Percentiles rank a stretch among this genome's conserved stretches.
Conservation (phyloP, 1,140 invertebrate species). For the Heliconius nattereri region DNA sequence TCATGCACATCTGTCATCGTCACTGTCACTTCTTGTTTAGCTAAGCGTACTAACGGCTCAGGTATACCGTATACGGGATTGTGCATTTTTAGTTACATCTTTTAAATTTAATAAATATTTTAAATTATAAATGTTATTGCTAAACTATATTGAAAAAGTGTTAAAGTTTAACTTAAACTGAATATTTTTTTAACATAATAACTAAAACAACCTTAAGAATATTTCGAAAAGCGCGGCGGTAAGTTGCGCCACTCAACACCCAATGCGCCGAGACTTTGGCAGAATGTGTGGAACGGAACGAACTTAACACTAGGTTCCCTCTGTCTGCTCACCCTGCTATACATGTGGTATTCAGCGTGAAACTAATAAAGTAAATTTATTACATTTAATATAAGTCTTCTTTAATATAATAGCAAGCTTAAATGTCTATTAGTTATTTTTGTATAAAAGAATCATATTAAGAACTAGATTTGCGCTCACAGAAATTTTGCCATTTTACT, state of each 20-base stretch:
- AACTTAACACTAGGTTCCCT: no score
- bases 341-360: no score
- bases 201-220: not conserved
- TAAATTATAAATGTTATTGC: no score
- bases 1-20: slow-evolving; percentile 35
- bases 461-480: not conserved
- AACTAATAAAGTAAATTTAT: no score
- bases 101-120: not conserved
- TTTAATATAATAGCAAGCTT: not conserved
- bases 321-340: no score
- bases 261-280: no score
- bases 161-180: no score
- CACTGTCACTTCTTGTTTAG: slow-evolving; percentile 18
- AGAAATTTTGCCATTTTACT: slow-evolving; percentile 23
- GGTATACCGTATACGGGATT: not conserved
- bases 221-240: no score
- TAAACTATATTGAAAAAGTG: no score
- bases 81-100: not conserved
- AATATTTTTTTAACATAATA: no score
- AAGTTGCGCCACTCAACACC: no score
- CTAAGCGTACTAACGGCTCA: not conserved
- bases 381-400: not conserved
- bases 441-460: not conserved
- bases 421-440: not conserved
- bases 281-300: no score